Base-by-base conservation (phyloP, 2,888 invertebrate species). In the Adelognathus sp. region DNA sequence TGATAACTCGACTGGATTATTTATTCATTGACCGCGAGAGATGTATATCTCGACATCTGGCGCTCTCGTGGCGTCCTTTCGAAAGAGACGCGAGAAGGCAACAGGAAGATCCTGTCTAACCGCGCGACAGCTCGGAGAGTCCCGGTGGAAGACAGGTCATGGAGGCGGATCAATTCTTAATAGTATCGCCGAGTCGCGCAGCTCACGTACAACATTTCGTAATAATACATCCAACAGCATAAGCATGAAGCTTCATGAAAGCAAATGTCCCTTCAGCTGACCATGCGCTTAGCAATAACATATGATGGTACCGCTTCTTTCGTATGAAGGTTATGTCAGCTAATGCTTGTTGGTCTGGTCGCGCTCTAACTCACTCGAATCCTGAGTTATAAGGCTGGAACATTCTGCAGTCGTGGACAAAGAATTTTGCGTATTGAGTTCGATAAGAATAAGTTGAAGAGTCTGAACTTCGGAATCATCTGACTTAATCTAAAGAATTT, bases 1-100 rank as follows among this genome's bases (percentile, higher is more conserved):
- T 67, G 67, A 67, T 67, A 67, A 67, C 67, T 67, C 67, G 39
- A 39, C 9, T 4, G 29, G 39, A 54, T 67, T 54, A 67, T 54
- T 67, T 54, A 67, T 67, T 67, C 67, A 67, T 67, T 29, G 67
- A 54, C 52, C 67, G 18, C 39, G n/a, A 52, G 52, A 39, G 52
- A 67, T 54, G 41, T 66, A 54, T 66, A 36, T 33, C 64, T 9
- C 27, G 66, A 66, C 66, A 52, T 66, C 36, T 14, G 24, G 52
- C 52, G 36, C 33, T 24, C 29, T 64, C 4, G n/a, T n/a, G n/a
- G 33, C 50, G 52, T 41, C 27, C 36, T 60, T 60, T 29, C 9
- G 16, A 29, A 14, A 50, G 33, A 46, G 64, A 64, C 50, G 64
- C 46, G n/a, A n/a, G 31, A 64, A 64, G 64, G 7, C 31, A 50